Conservation (phyloP, 2,797 vertebrate species). For the Pseudotriccus pelzelni region DNA sequence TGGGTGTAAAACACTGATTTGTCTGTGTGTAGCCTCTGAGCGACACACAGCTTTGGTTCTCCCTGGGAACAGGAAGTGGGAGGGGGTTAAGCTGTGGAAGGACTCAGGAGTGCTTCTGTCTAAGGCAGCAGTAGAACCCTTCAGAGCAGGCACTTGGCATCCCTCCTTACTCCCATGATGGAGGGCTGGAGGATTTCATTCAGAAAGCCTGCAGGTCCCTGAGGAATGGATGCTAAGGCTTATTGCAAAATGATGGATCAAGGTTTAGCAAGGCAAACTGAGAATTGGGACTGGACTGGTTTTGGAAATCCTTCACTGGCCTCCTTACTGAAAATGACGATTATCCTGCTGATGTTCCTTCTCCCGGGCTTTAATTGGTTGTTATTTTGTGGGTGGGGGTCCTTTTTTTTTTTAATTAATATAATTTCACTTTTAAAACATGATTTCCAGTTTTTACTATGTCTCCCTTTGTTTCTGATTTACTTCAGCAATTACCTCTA, state of each 20-base stretch:
- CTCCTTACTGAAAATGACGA: conserved; percentile 17
- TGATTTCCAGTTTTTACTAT: conserved; percentile 27
- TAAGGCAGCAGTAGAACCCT: neutral
- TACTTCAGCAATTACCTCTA: conserved; percentile 40
- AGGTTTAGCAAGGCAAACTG: neutral
- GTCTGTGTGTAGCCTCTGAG: rapidly evolving
- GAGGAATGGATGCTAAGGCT: neutral
- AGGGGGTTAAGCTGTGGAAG: neutral
- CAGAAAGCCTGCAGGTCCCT: neutral
- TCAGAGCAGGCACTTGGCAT: neutral
- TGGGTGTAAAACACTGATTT: neutral
- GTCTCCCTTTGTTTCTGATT: conserved; percentile 32
- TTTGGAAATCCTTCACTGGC: neutral
- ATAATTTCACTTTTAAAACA: neutral
- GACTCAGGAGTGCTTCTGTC: neutral
- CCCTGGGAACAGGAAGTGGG: neutral
- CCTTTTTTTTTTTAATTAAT: neutral
- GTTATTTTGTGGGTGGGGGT: no score
- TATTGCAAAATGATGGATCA: neutral
- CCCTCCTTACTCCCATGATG: neutral
- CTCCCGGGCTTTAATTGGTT: no score
- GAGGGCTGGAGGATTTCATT: neutral
- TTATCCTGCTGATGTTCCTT: neutral
- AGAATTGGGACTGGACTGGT: neutral
- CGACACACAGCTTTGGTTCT: neutral